Base-by-base conservation (phyloP, 2,888 invertebrate genomes). In the Thelaira solivaga region DNA sequence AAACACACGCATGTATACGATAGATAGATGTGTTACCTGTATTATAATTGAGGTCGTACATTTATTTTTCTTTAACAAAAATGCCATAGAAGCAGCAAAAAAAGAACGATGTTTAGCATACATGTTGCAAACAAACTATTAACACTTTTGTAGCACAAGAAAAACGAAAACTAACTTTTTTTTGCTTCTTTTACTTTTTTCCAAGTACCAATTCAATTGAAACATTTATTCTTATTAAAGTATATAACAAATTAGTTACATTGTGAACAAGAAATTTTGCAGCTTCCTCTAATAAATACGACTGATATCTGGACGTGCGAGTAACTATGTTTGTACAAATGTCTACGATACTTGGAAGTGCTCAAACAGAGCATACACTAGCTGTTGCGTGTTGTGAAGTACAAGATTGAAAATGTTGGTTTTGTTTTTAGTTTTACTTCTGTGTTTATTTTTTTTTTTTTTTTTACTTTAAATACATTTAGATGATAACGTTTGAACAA, bases 201-300 rank as follows among this genome's bases (percentile, higher is more conserved):
- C 4, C 3, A n/a, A 10, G 11, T n/a, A 10, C 36, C 31, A 51
- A 71, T 51, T 62, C 47, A n/a, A n/a, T n/a, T n/a, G 41, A 64
- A 64, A 39, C 55, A 72, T 72, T 64, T 72, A 41, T 39, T 57
- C 57, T 72, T 72, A 55, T 55, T 64, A 31, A 47, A 53, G 45
- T 55, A 64, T 31, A 64, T 49, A 73, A 78, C 77, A 78, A 78
- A 78, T 78, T 78, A 64, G 69, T 53, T 45, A 65, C 73, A 74
- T 59, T 78, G 74, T 78, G 26, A 55, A 74, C 73, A 78, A 61
- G 74, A 68, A 53, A 61, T 62, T 68, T 75, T 75, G 74, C 61
- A 75, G 74, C 74, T 75, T 68, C 74, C 39, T 68, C 61, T 67
- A 74, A 74, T 74, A 74, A 74, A 68, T 53, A 68, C 53, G 16